Conservation (phyloP, 2,797 vertebrate species). For the Harpagifer antarcticus region DNA sequence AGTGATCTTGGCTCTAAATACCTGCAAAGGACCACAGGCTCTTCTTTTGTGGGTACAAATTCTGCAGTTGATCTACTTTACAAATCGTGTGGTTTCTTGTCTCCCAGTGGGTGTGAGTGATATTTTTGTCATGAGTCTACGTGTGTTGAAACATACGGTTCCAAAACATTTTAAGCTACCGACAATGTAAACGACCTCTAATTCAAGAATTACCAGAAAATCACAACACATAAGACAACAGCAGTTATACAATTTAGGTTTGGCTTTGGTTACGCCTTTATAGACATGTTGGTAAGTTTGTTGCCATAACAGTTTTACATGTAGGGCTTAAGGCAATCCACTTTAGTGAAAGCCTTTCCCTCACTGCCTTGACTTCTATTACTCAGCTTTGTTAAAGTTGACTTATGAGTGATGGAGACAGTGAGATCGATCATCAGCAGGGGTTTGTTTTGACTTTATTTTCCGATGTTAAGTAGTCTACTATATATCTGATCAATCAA, state of each 20-base stretch:
- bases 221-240: constrained; percentile 59
- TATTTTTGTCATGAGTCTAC: constrained; percentile 54
- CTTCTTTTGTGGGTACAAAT: constrained; percentile 56
- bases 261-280: constrained; percentile 43
- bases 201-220: constrained; percentile 69
- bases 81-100: constrained; percentile 54
- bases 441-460: constrained; percentile 59
- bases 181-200: constrained; percentile 55
- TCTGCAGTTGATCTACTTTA: constrained; percentile 51
- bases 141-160: constrained; percentile 36
- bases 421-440: constrained; percentile 47
- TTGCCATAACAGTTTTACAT: constrained; percentile 52
- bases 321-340: background rate
- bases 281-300: constrained; percentile 40
- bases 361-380: constrained; percentile 27
- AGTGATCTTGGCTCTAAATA: constrained; percentile 42
- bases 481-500: constrained; percentile 72
- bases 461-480: constrained; percentile 43
- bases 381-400: constrained; percentile 47
- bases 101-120: constrained; percentile 41
- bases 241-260: constrained; percentile 48
- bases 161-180: constrained; percentile 66
- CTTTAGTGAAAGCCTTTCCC: constrained; percentile 37
- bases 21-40: constrained; percentile 50
- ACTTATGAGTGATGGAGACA: constrained; percentile 63